Percentiles rank a stretch among this genome's conserved stretches.
Evolutionary conservation across 1,140 invertebrate genomes (phyloP).

Genomic region (Halictus rubicundus): DNA sequence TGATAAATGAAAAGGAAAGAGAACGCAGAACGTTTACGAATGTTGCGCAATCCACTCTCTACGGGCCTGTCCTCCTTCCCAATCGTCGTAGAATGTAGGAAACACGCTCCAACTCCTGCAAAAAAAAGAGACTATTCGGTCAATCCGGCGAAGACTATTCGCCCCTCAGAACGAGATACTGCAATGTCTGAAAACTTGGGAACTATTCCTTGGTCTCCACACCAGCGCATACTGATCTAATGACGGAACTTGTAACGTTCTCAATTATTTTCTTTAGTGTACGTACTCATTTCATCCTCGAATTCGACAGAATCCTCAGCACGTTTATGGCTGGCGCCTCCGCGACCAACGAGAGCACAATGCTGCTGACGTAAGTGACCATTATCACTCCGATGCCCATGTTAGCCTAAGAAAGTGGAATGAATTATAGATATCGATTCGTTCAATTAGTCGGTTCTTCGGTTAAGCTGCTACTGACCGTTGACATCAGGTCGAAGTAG

Average conservation of each 20-base stretch:
- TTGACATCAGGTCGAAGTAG: slow-evolving; percentile 68
- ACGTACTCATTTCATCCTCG: slow-evolving; percentile 37
- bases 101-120: not conserved
- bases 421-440: not conserved
- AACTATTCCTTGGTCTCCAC: no score
- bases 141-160: not conserved
- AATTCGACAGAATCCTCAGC: slow-evolving; percentile 55
- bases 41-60: slow-evolving; percentile 12
- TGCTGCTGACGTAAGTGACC: slow-evolving; percentile 66
- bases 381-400: slow-evolving; percentile 59
- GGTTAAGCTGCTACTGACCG: slow-evolving; percentile 63
- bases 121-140: not conserved
- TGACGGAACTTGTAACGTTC: no score
- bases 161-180: not conserved
- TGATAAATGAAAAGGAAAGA: slow-evolving; percentile 46
- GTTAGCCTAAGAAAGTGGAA: slow-evolving; percentile 55
- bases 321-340: slow-evolving; percentile 73
- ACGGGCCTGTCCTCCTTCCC: not conserved
- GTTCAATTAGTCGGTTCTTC: no score
- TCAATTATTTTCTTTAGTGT: no score
- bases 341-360: slow-evolving; percentile 66
- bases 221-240: no score
- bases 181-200: not conserved
- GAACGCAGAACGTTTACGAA: not conserved
- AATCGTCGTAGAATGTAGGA: not conserved